These are phyloP conservation scores for Polia nebulosa DNA, from an alignment of 2,888 invertebrate genomes.

Conservation along the genomic window DNA sequence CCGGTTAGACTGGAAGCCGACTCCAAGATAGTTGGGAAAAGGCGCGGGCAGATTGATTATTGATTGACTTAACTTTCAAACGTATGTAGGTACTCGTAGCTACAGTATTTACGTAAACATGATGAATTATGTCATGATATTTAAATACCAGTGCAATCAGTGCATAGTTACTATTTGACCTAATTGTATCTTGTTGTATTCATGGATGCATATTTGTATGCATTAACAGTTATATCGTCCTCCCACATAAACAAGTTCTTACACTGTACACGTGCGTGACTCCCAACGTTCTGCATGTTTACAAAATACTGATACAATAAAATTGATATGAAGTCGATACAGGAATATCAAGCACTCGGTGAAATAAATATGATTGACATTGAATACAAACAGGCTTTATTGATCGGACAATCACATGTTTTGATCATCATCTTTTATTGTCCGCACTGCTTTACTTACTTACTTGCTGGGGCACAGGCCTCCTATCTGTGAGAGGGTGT, in stretches of 20 bases:
- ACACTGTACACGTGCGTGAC: constrained; percentile 39
- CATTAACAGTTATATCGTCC: constrained; percentile 6
- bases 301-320: constrained; percentile 31
- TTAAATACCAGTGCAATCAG: constrained; percentile 19
- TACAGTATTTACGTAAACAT: not conserved
- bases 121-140: not conserved
- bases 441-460: no score
- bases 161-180: constrained; percentile 22
- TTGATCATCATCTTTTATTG: no score
- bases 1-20: no score
- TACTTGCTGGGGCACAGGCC: no score
- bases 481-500: no score
- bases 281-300: constrained; percentile 29
- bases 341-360: constrained; percentile 2
- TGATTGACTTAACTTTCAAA: not conserved
- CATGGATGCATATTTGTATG: constrained; percentile 7
- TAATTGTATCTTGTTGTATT: not conserved
- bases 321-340: constrained; percentile 30
- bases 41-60: no score
- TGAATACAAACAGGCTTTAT: constrained; percentile 16
- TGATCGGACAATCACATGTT: constrained; percentile 1
- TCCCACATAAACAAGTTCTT: constrained; percentile 37
- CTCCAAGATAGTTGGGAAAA: no score
- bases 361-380: constrained; percentile 32
- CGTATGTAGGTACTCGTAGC: not conserved